A percentile compares a stretch with the other conserved stretches of the same genome.
These are phyloP conservation scores for Typhlichthys eigenmanni DNA, from an alignment of 2,797 vertebrate genomes.

Conservation along the genomic window DNA sequence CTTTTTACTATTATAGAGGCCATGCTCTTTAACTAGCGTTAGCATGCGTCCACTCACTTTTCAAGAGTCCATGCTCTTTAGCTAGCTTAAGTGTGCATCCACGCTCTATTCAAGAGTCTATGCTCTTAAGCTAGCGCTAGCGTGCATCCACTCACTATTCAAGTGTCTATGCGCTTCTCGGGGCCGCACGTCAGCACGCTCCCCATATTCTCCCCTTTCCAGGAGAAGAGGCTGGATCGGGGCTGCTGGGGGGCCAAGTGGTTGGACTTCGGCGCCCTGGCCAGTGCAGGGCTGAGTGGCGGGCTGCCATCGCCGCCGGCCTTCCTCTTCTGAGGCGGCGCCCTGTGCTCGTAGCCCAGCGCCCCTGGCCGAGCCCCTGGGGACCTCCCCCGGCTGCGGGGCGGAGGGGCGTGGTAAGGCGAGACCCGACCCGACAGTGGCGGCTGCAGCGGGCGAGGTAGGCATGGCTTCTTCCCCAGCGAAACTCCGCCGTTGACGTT, in stretches of 20 bases:
- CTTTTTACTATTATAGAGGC: too few relatives aligned
- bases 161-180: slow-evolving; percentile 77
- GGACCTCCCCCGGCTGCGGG: slow-evolving; percentile 26
- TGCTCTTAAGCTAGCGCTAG: too few relatives aligned
- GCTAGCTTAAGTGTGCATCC: too few relatives aligned
- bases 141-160: slow-evolving; percentile 68
- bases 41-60: too few relatives aligned
- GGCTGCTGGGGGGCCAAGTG: slow-evolving; percentile 61
- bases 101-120: too few relatives aligned
- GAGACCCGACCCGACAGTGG: slow-evolving; percentile 25
- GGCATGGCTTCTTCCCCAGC: slow-evolving; percentile 60
- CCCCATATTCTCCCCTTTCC: slow-evolving; percentile 74
- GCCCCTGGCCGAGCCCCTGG: slow-evolving; percentile 54
- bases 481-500: slow-evolving; percentile 74
- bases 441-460: slow-evolving; percentile 45
- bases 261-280: slow-evolving; percentile 72
- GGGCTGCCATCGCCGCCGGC: slow-evolving; percentile 57
- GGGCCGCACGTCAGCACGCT: slow-evolving; percentile 56
- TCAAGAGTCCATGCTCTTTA: too few relatives aligned
- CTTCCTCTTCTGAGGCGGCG: slow-evolving; percentile 79
- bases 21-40: too few relatives aligned
- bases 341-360: slow-evolving; percentile 67
- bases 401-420: slow-evolving; percentile 38
- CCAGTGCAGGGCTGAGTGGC: slow-evolving; percentile 28
- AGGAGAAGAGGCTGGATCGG: slow-evolving; percentile 67